Conservation (phyloP, 2,113 vertebrate genomes). For the Dissostichus mawsoni region DNA sequence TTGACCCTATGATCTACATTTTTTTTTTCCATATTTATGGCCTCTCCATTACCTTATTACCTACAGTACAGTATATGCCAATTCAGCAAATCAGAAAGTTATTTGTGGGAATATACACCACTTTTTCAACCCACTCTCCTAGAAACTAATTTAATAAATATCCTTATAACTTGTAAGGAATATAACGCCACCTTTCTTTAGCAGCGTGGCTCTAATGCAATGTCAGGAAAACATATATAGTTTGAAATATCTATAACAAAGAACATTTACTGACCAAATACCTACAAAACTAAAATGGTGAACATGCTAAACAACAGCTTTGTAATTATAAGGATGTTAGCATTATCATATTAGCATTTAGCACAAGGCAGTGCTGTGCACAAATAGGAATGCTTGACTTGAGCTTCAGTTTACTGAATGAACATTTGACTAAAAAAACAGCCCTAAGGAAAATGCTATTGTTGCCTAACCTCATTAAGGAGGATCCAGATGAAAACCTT, state of each 20-base stretch:
- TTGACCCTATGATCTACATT: constrained; percentile 51
- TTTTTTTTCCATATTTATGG: constrained; percentile 49
- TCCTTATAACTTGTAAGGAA: neutral
- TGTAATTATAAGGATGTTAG: neutral
- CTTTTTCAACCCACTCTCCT: constrained; percentile 4
- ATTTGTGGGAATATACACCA: constrained; percentile 6
- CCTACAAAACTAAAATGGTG: neutral
- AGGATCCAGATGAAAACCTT: neutral
- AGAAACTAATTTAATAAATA: neutral
- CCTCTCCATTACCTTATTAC: constrained; percentile 64
- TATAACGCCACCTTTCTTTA: constrained; percentile 4
- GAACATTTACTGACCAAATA: neutral
- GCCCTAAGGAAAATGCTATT: neutral
- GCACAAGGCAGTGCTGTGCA: neutral
- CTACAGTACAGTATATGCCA: constrained; percentile 14
- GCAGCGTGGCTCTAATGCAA: neutral
- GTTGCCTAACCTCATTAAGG: neutral
- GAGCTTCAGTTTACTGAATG: neutral
- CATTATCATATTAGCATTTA: neutral
- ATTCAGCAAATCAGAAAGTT: constrained; percentile 62
- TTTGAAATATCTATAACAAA: neutral
- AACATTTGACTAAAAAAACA: neutral
- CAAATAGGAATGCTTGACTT: neutral
- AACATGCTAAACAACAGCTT: neutral
- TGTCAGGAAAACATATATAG: neutral